Evolutionary conservation across 2,888 invertebrate genomes (phyloP).

Genomic region (Perdita meconis): DNA sequence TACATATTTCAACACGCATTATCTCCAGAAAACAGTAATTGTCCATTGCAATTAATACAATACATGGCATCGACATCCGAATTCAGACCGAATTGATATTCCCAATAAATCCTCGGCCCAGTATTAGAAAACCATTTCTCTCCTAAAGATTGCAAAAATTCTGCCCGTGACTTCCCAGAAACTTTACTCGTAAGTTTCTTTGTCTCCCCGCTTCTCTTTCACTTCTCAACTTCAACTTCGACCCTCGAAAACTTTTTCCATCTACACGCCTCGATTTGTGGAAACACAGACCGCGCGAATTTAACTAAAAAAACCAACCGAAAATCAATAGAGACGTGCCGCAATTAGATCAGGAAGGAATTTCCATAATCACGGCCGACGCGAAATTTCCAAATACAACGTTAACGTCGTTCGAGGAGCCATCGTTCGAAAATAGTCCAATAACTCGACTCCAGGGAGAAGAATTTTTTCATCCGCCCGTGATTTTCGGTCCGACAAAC

Average conservation of each 20-base stretch:
- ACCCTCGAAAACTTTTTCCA: background rate
- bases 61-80: no score
- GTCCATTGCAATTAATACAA: no score
- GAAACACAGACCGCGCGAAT: background rate
- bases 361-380: background rate
- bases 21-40: no score
- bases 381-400: background rate
- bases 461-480: conserved; percentile 39
- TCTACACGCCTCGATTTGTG: background rate
- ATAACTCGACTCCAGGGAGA: background rate
- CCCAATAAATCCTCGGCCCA: background rate
- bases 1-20: no score
- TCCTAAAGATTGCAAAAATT: background rate
- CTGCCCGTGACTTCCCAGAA: background rate
- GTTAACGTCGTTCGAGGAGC: background rate
- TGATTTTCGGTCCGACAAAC: conserved; percentile 47
- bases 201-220: background rate
- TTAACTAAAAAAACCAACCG: background rate
- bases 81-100: background rate
- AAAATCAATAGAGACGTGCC: background rate
- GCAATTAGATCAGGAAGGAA: background rate
- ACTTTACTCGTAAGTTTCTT: background rate
- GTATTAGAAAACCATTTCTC: background rate
- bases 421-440: conserved; percentile 7
- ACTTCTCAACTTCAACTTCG: background rate